Evolutionary conservation across 2,797 vertebrate species (phyloP).

Genomic region (Pipistrellus kuhlii): DNA sequence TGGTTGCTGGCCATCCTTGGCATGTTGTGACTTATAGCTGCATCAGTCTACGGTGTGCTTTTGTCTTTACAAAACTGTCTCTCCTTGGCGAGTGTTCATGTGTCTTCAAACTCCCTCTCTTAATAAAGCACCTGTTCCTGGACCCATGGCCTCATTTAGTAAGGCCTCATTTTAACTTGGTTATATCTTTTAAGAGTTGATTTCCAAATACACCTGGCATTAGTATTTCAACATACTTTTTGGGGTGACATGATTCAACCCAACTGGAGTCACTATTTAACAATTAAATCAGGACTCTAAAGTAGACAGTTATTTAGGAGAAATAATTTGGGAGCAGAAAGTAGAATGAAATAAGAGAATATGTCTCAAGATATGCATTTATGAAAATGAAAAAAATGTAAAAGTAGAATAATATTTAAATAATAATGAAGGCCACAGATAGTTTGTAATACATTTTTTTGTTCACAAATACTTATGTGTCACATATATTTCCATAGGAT

Average conservation of each 20-base stretch:
- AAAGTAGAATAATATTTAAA: not conserved
- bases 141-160: not conserved
- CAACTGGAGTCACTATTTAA: not conserved
- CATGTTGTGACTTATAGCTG: not conserved
- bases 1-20: not conserved
- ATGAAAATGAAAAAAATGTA: not conserved
- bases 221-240: not conserved
- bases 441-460: not conserved
- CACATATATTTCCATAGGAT: not conserved
- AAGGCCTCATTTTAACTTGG: not conserved
- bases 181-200: not conserved
- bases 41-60: not conserved
- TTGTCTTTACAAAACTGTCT: not conserved
- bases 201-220: not conserved
- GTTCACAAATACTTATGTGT: not conserved
- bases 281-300: not conserved
- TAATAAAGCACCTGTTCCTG: not conserved
- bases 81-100: not conserved
- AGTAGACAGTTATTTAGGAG: not conserved
- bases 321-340: not conserved
- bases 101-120: not conserved
- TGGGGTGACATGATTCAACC: not conserved
- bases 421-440: not conserved
- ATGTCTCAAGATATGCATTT: not conserved
- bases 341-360: not conserved